Base-by-base conservation (phyloP, 2,113 vertebrate species). In the Macquaria australasica region DNA sequence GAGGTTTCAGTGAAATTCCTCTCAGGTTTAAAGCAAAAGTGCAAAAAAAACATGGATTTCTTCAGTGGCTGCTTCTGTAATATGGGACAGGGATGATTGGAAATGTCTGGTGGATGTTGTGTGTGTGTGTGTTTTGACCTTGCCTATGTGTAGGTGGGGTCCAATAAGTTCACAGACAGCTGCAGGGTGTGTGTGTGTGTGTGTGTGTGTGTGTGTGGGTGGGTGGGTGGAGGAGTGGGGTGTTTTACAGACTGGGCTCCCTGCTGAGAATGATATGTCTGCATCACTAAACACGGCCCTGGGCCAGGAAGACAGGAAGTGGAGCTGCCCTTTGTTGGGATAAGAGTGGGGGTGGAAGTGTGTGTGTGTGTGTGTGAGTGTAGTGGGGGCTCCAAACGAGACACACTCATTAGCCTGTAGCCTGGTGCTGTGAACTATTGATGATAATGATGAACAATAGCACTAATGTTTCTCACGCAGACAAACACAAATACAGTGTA, bases 321-420 rank as follows among this genome's bases (percentile, higher is more conserved):
- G 64, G 56, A 82, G 68, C 76, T 81, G 89, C 81, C 83, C 69
- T 92, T 94, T 92, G 94, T 92, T 89, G 73, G 79, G 81, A 73
- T 78, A 20, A 95, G 55, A 73, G 45, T 55, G 85, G n/a, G 79
- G 66, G 34, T 34, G 34, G 34, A 5, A 34, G 34, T 34, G 34
- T 34, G 34, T 25, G 58, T 31, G 6, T 25, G 58, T 82, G 87
- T 53, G 59, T 50, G 75, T 45, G 63, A 21, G 71, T 48, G 45
- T 37, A 3, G 25, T 23, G 21, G 25, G 63, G 37, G 1, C 37
- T 78, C 55, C 56, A 72, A 60, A 82, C 15, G 72, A 83, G 77
- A 81, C 64, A 70, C 28, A 48, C 45, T 55, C 71, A 45, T 79
- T n/a, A 79, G 31, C 70, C 45, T 15, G 37, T 23, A 23, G 28